Conservation (phyloP, 2,888 invertebrate genomes). For the Empis livida region DNA sequence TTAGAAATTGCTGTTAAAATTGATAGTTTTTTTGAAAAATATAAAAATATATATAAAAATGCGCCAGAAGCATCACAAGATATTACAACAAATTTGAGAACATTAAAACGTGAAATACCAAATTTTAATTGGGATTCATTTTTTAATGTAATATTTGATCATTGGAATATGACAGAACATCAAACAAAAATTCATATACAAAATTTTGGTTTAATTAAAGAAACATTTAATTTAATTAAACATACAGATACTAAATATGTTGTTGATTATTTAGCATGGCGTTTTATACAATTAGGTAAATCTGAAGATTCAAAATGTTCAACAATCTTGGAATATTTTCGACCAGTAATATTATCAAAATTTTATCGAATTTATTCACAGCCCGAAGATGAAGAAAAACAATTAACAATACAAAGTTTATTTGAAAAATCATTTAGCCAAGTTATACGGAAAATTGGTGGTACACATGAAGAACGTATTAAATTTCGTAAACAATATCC, state of each 20-base stretch:
- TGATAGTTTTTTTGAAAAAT: constrained; percentile 1
- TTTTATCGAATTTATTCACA: not conserved
- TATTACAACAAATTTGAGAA: not conserved
- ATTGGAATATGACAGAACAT: not conserved
- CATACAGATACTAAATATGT: not conserved
- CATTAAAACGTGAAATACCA: constrained; percentile 1
- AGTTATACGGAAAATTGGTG: not conserved
- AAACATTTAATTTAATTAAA: not conserved
- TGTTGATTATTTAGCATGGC: constrained; percentile 1
- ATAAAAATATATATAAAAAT: not conserved
- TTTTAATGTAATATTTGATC: not conserved
- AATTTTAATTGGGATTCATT: constrained; percentile 1
- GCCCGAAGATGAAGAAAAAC: not conserved
- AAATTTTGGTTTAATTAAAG: constrained; percentile 1
- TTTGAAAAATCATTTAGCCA: constrained; percentile 1
- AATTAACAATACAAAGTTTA: not conserved
- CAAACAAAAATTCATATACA: constrained; percentile 1
- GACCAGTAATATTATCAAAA: not conserved
- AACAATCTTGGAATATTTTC: not conserved
- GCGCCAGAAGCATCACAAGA: constrained; percentile 1
- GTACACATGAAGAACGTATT: not conserved
- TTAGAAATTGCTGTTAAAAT: not conserved
- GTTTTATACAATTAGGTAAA: not conserved
- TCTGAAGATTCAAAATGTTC: constrained; percentile 1
- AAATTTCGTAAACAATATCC: constrained; percentile 2